Evolutionary conservation across 2,888 invertebrate species (phyloP).

Genomic region (Agrotis clavis): DNA sequence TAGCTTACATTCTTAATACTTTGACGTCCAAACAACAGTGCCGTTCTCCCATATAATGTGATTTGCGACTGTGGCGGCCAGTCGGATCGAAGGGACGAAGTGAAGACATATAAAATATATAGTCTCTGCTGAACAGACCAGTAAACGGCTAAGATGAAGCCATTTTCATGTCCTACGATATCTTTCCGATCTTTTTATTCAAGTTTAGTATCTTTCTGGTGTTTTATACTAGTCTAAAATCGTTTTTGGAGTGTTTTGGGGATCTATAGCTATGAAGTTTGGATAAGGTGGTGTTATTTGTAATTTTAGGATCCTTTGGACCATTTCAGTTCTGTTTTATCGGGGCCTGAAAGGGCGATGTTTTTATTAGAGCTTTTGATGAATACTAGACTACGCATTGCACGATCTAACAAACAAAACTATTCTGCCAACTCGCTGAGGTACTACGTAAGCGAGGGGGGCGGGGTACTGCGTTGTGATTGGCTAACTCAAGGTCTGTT

Average conservation of each 20-base stretch:
- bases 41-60: conserved; percentile 47
- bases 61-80: conserved; percentile 49
- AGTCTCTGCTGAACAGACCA: conserved; percentile 6
- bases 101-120: conserved; percentile 44
- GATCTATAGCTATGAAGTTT: neutral
- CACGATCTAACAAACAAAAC: no score
- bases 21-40: neutral
- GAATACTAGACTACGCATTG: no score
- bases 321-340: neutral
- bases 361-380: neutral
- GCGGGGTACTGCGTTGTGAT: no score
- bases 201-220: conserved; percentile 7
- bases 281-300: neutral
- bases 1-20: conserved; percentile 1
- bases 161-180: conserved; percentile 19
- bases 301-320: neutral
- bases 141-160: conserved; percentile 21
- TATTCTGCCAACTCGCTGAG: no score
- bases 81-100: conserved; percentile 36
- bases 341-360: no score
- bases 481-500: no score
- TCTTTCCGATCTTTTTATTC: conserved; percentile 4
- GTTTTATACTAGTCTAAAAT: neutral
- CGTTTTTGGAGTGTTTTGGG: conserved; percentile 5
- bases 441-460: no score